Evolutionary conservation across 2,113 vertebrate species (phyloP), one percentile per base, ranked within the genome.

Genomic region (Sterrhoptilus dennistouni): DNA sequence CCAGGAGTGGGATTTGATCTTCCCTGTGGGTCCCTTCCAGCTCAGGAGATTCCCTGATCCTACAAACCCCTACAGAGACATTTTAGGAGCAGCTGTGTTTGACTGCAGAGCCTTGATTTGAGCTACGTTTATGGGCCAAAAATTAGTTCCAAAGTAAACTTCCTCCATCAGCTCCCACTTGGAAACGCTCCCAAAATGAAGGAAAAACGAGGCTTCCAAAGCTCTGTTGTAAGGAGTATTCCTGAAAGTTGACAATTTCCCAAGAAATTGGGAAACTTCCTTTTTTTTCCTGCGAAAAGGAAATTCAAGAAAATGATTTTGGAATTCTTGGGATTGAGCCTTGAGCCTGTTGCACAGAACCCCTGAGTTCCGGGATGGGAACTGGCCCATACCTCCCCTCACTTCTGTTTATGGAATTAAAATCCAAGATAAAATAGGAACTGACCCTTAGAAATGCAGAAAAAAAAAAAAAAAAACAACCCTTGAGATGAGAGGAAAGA

Each of bases 151-250:
- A n/a, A 54, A 83, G n/a, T n/a, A 2, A 2, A 45, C 6, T 65
- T 54, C 29, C 25, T 81, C 44, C 7, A 8, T 31, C 52, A 25
- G 36, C 29, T 78, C 42, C n/a, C 56, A 25, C 53, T 82, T 87
- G 70, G 66, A 76, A 81, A 45, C 25, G 15, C 49, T 83, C 57
- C 38, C 59, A 31, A 85, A 71, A 72, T 21, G 20, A 76, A 60
- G 40, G 56, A 60, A 76, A 87, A 87, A 75, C 0, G 4, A 6
- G 22, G 6, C 3, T 84, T 54, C 20, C 12, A 50, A 74, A 66
- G 31, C 1, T 1, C 17, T 65, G 40, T 19, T 0, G 0, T 3
- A 9, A 53, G 45, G 36, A 69, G 1, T 1, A 0, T 20, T 61
- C 22, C 25, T 69, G n/a, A 49, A 76, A 81, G 9, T 4, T 1